These are phyloP conservation scores for Eilema depressum DNA, from an alignment of 2,888 invertebrate species.

Conservation along the genomic window DNA sequence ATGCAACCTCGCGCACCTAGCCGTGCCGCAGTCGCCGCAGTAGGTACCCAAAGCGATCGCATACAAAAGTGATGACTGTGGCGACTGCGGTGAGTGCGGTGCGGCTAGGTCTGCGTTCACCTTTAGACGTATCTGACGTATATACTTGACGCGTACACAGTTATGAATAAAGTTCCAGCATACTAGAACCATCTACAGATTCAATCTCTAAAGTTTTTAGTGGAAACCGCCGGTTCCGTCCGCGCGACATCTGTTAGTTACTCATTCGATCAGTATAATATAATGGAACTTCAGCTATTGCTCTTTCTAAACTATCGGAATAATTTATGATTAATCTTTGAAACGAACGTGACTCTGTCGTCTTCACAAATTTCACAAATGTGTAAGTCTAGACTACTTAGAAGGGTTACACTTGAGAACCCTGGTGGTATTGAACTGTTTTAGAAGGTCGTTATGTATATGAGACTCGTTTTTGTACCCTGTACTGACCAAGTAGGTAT, in stretches of 20 bases:
- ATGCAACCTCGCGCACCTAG: too few relatives aligned
- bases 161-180: conserved; percentile 24
- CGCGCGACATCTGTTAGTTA: conserved; percentile 57
- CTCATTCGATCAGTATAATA: conserved; percentile 56
- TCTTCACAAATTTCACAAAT: background rate
- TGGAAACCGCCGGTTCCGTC: conserved; percentile 22
- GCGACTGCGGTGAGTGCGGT: too few relatives aligned
- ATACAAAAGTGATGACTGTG: too few relatives aligned
- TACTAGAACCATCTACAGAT: conserved; percentile 27
- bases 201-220: conserved; percentile 40
- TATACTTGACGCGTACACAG: background rate
- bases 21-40: too few relatives aligned
- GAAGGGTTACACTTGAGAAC: background rate
- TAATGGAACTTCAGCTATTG: conserved; percentile 53
- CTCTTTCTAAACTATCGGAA: conserved; percentile 27
- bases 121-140: background rate
- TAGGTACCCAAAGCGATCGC: too few relatives aligned
- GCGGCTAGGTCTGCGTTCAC: too few relatives aligned
- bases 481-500: background rate
- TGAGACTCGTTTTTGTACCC: background rate
- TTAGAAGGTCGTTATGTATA: background rate
- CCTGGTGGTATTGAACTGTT: background rate
- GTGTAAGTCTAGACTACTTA: background rate
- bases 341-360: conserved; percentile 12
- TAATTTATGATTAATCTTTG: conserved; percentile 24